Base-by-base conservation (phyloP, 2,113 vertebrate genomes). In the Tetrax tetrax region DNA sequence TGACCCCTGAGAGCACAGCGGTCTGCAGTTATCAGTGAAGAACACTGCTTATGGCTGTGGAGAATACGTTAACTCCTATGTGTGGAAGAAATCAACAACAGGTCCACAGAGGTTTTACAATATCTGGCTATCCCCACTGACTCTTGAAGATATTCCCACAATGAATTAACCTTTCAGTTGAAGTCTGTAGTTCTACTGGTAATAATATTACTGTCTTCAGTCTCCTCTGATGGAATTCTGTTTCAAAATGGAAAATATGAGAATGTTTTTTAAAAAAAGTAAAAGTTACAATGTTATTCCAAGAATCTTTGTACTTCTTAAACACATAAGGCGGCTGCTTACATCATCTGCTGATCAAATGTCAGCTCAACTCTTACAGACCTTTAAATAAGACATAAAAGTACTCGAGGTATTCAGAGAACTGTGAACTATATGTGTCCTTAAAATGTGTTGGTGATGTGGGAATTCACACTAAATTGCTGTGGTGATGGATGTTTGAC, bases 261-360 rank as follows among this genome's bases (percentile, higher is more conserved):
- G 6, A 57, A 6, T 69, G 47, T 80, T 94, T 91, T 41, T 43
- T 43, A 16, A 43, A 95, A 95, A 93, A 93, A 95, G 88, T 51
- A 88, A 90, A 87, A 71, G 37, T 29, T 77, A n/a, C 14, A 54
- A 33, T 79, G 38, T 94, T 87, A 63, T 91, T 87, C 75, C n/a
- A 76, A 96, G 59, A 90, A 41, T 38, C 15, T 94, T 78, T 86
- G 31, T 90, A 90, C 37, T 86, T 76, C 61, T 88, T 59, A 93
- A 94, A 93, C n/a, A 90, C 21, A 64, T 86, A 84, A 75, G 87
- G 17, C 50, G 90, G 59, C 41, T 90, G 43, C n/a, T 66, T 90
- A 45, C 33, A 93, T 95, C 90, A 90, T 86, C 75, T 80, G 60
- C 47, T 1, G 1, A 86, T 45, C 70, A 96, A 96, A 94, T 74